These are phyloP conservation scores for Microcebus jonahi DNA, from an alignment of 2,113 vertebrate genomes.

Conservation along the genomic window DNA sequence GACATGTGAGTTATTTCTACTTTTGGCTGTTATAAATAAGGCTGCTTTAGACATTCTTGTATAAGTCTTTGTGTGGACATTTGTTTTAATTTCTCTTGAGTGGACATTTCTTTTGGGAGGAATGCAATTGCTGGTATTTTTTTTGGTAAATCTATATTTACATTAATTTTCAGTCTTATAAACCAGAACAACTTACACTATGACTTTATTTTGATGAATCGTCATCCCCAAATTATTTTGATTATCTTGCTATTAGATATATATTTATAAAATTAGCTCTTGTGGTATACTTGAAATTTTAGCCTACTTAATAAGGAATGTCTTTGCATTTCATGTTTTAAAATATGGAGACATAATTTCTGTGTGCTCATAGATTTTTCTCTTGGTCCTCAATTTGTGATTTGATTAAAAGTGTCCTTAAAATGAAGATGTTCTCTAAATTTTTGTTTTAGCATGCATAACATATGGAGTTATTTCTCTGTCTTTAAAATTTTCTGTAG, in stretches of 20 bases:
- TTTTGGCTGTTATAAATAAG: background rate
- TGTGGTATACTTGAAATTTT: conserved; percentile 18
- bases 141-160: background rate
- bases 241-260: conserved; percentile 10
- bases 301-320: background rate
- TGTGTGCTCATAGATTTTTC: background rate
- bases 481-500: conserved; percentile 57
- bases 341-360: conserved; percentile 41
- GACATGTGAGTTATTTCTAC: background rate
- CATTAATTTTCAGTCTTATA: background rate
- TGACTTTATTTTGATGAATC: conserved; percentile 21
- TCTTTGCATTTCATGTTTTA: conserved; percentile 39
- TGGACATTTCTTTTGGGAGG: background rate
- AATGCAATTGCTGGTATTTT: background rate
- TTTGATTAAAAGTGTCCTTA: conserved; percentile 59
- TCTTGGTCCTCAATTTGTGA: conserved; percentile 46
- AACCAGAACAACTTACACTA: background rate
- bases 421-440: conserved; percentile 52
- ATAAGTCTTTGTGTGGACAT: background rate
- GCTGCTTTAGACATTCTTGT: background rate
- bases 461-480: conserved; percentile 55
- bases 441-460: conserved; percentile 34
- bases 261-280: conserved; percentile 12
- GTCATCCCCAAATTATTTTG: background rate
- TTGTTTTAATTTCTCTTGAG: background rate